These are phyloP conservation scores for Harlomillsia oculata DNA, from an alignment of 1,140 invertebrate genomes.

Conservation along the genomic window DNA sequence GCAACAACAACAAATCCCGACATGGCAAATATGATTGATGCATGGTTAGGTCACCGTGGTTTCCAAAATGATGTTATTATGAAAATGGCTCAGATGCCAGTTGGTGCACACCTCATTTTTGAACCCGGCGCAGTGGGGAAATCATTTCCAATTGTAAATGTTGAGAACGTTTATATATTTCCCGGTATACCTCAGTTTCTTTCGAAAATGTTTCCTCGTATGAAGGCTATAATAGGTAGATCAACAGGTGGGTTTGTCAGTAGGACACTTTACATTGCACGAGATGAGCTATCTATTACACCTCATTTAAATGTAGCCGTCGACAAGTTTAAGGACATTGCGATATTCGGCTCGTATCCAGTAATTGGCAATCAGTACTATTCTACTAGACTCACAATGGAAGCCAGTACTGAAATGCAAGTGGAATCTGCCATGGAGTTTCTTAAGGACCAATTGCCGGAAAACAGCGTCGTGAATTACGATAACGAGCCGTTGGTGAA, in stretches of 20 bases:
- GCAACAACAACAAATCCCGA: conserved; percentile 49
- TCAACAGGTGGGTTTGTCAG: conserved; percentile 39
- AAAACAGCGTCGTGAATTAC: conserved; percentile 30
- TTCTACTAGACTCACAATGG: conserved; percentile 45
- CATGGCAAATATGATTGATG: conserved; percentile 49
- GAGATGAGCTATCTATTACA: conserved; percentile 51
- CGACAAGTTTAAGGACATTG: conserved; percentile 44
- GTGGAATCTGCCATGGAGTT: conserved; percentile 39
- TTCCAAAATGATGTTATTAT: conserved; percentile 28
- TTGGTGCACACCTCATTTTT: conserved; percentile 37
- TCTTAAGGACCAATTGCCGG: conserved; percentile 34
- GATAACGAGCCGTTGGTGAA: conserved; percentile 26
- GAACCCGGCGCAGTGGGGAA: conserved; percentile 30
- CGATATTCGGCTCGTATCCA: conserved; percentile 61
- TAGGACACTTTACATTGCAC: conserved; percentile 45
- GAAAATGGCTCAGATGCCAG: conserved; percentile 47
- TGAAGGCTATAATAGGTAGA: conserved; percentile 37
- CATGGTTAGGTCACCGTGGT: conserved; percentile 24
- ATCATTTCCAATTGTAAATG: conserved; percentile 54
- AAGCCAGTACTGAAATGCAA: conserved; percentile 39
- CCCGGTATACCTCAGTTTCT: conserved; percentile 49
- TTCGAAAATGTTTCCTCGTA: conserved; percentile 33
- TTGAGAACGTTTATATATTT: conserved; percentile 66
- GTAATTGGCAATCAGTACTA: conserved; percentile 44
- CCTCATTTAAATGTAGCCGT: conserved; percentile 46